Evolutionary conservation across 2,113 vertebrate genomes (phyloP).

Genomic region (Cettia cetti): DNA sequence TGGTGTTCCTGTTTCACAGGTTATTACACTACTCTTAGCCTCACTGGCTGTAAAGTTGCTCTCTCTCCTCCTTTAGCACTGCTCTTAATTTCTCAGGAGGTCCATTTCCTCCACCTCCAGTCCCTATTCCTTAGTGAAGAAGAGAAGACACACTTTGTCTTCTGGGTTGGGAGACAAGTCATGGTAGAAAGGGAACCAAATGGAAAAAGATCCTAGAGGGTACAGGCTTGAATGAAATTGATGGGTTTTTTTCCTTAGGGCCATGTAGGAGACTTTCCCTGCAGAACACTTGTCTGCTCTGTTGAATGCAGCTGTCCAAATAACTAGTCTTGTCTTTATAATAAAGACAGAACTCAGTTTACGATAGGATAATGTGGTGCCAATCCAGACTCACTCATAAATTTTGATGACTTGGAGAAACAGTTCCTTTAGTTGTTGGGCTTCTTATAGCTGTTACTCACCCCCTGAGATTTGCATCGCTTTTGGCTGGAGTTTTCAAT

Average conservation of each 20-base stretch:
- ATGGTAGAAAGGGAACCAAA: not conserved
- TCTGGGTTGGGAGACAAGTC: not conserved
- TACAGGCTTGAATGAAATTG: not conserved
- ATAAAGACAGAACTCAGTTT: not conserved
- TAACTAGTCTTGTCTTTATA: not conserved
- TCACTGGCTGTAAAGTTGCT: not conserved
- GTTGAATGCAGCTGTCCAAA: not conserved
- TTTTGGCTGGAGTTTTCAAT: not conserved
- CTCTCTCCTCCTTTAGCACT: not conserved
- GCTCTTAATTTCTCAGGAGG: rapidly evolving
- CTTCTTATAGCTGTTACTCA: not conserved
- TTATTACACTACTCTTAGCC: not conserved
- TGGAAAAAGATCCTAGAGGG: not conserved
- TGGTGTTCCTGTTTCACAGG: not conserved
- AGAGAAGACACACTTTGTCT: not conserved
- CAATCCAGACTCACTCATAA: not conserved
- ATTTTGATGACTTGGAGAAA: not conserved
- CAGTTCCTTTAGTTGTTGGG: not conserved
- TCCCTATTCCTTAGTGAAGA: not conserved
- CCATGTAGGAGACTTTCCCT: not conserved
- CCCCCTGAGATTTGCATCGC: not conserved
- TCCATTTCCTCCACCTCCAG: not conserved
- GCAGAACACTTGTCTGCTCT: not conserved
- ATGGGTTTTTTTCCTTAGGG: not conserved
- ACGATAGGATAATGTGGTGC: not conserved